These are phyloP conservation scores for Cotesia glomerata DNA, from an alignment of 1,140 invertebrate genomes.

Conservation along the genomic window DNA sequence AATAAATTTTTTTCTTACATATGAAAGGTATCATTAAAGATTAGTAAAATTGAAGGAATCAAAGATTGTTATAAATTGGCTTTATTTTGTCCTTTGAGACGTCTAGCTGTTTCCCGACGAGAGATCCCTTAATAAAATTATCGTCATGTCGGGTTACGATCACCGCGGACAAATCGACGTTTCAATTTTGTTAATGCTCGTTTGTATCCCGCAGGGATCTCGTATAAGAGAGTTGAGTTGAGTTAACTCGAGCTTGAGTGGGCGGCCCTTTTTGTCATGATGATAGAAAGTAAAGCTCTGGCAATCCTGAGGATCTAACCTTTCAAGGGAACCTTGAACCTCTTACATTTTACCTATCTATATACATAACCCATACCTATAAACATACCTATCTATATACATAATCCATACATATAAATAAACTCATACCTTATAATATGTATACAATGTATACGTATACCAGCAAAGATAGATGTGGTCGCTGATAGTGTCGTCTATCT, in stretches of 20 bases:
- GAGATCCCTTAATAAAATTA: conserved; percentile 57
- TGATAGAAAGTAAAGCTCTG: background rate
- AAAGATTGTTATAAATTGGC: background rate
- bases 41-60: background rate
- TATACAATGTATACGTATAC: background rate
- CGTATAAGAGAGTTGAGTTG: conserved; percentile 21
- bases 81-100: conserved; percentile 10
- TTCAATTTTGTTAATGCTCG: conserved; percentile 63
- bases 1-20: too few relatives aligned
- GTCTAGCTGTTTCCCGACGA: background rate
- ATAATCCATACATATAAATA: too few relatives aligned
- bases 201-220: conserved; percentile 26
- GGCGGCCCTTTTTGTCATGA: background rate
- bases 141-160: conserved; percentile 42
- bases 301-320: too few relatives aligned
- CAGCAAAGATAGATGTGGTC: background rate
- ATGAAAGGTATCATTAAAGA: too few relatives aligned
- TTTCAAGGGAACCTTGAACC: background rate
- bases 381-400: background rate
- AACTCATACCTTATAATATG: too few relatives aligned
- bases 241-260: background rate
- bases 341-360: background rate
- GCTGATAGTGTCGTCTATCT: conserved; percentile 4
- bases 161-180: conserved; percentile 62
- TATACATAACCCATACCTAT: background rate